Conservation (phyloP, 2,113 vertebrate genomes). For the Tychaedon coryphoeus region DNA sequence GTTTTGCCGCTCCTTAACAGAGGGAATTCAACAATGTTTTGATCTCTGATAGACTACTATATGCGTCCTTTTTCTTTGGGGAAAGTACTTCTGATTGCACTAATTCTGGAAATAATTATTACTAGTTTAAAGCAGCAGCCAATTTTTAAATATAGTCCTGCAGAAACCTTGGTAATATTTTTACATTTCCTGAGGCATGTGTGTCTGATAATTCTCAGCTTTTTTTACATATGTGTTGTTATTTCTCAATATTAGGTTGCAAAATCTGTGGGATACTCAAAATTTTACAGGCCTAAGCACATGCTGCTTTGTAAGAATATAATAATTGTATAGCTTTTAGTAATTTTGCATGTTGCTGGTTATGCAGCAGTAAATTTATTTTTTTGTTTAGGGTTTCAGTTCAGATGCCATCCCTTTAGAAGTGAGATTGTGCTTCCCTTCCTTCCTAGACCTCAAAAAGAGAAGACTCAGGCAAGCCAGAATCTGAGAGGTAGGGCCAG, state of each 20-base stretch:
- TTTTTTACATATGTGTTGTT: not conserved
- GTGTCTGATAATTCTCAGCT: not conserved
- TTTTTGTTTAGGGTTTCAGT: conserved; percentile 83
- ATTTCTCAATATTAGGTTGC: not conserved
- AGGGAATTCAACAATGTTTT: not conserved
- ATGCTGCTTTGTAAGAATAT: not conserved
- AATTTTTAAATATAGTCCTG: not conserved
- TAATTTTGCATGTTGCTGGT: not conserved
- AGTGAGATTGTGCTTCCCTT: conserved; percentile 88
- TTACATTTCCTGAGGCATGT: not conserved
- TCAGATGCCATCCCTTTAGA: conserved; percentile 92
- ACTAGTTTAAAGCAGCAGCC: not conserved
- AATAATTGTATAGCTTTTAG: not conserved
- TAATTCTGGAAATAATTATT: not conserved
- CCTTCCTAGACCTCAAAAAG: conserved; percentile 83
- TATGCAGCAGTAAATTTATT: conserved; percentile 36
- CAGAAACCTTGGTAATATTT: not conserved
- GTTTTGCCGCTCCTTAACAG: not conserved
- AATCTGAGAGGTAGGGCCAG: conserved; percentile 78
- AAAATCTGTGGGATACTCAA: not conserved
- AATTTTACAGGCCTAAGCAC: not conserved
- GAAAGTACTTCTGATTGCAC: not conserved
- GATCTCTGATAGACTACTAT: not conserved
- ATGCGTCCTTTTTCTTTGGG: not conserved
- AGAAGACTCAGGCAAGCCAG: conserved; percentile 78